Percentiles rank a stretch among this genome's conserved stretches.
Evolutionary conservation across 2,113 vertebrate species (phyloP).

Genomic region (Axis porcinus): DNA sequence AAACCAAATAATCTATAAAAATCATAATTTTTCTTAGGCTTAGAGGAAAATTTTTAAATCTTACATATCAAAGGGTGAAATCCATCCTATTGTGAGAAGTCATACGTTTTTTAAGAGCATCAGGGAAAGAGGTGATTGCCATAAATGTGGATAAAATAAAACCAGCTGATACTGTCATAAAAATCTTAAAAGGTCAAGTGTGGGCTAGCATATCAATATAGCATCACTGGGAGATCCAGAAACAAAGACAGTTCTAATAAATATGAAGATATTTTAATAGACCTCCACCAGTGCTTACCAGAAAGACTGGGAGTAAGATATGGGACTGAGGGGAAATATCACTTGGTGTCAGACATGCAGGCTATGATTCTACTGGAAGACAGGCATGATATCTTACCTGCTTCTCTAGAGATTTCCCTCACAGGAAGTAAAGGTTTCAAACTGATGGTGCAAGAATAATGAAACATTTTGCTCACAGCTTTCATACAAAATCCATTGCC

Average conservation of each 20-base stretch:
- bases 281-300: not conserved
- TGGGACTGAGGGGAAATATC: not conserved
- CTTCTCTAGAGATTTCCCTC: not conserved
- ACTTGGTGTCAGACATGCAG: not conserved
- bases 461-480: not conserved
- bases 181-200: not conserved
- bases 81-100: not conserved
- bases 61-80: not conserved
- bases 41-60: not conserved
- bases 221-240: not conserved
- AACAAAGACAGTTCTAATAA: not conserved
- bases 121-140: not conserved
- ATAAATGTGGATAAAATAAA: not conserved
- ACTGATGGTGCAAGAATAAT: not conserved
- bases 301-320: not conserved
- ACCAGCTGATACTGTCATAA: not conserved
- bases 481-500: not conserved
- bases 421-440: not conserved
- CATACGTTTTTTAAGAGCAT: not conserved
- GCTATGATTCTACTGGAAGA: not conserved
- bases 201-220: not conserved
- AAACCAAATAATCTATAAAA: not conserved
- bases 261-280: not conserved
- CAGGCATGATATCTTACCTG: no score
- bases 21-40: not conserved